phyloP scores from a whole-genome alignment of 1,140 invertebrate genomes.

The Paralvinella palmiformis region DNA sequence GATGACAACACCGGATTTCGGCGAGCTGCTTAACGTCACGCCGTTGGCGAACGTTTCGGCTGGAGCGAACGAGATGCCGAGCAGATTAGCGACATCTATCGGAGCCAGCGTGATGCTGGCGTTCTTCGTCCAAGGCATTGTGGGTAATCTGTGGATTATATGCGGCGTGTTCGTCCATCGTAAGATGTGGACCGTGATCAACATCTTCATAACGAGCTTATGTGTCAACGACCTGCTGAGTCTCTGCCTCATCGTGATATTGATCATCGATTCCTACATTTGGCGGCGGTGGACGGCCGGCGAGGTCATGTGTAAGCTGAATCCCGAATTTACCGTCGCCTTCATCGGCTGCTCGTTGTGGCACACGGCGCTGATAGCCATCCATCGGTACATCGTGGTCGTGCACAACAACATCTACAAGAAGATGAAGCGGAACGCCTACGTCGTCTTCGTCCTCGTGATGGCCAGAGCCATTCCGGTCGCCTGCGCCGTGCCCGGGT shows the following conservation, averaged over 20 bases:
- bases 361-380: constrained; percentile 48
- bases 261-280: constrained; percentile 46
- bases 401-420: constrained; percentile 46
- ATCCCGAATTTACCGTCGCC: constrained; percentile 42
- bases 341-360: constrained; percentile 45
- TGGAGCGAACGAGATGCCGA: background rate
- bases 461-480: constrained; percentile 42
- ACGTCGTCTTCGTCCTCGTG: constrained; percentile 41
- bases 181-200: constrained; percentile 42
- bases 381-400: constrained; percentile 48
- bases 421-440: constrained; percentile 43
- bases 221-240: constrained; percentile 49
- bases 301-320: constrained; percentile 37
- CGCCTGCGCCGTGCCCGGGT: constrained; percentile 39
- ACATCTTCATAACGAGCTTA: constrained; percentile 45
- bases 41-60: too few relatives aligned
- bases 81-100: background rate
- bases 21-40: too few relatives aligned
- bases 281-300: constrained; percentile 37
- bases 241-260: constrained; percentile 43
- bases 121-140: constrained; percentile 14
- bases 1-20: too few relatives aligned
- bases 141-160: constrained; percentile 23
- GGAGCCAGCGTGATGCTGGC: background rate
- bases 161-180: constrained; percentile 7